Evolutionary conservation across 2,888 invertebrate genomes (phyloP), one percentile per base, ranked within the genome.

Genomic region (Lissonota sp.): DNA sequence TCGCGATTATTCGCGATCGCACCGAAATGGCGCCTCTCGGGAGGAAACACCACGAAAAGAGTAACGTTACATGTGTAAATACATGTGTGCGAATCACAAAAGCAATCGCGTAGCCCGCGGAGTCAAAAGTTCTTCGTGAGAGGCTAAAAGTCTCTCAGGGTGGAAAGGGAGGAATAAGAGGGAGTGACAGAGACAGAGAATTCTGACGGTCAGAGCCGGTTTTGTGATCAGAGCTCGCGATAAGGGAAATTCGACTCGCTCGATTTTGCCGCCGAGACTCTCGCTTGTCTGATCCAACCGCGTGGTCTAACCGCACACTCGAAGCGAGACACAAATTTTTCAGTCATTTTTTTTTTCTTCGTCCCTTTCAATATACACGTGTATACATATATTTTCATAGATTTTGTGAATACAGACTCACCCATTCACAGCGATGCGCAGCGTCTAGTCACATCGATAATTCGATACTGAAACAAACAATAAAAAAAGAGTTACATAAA

Each of bases 221-320:
- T 83, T 78, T 67, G 64, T 64, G 82, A 82, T 82, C 75, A 64
- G 16, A 55, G 26, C 40, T 57, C 39, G 75, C 66, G 80, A 80
- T 80, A 80, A 80, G 75, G 42, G 75, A 80, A 80, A 80, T 80
- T 80, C 75, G 80, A 80, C 71, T 80, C 75, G 80, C 55, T 72
- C 74, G 70, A 60, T 57, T 60, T 75, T 76, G 66, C 64, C 53
- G 74, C 66, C 66, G 75, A 26, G 26, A n/a, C n/a, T 26, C 26
- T 26, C 49, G 71, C 44, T 73, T 73, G 70, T 79, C 69, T 40
- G 51, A 55, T 55, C 42, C 26, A 26, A 26, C 26, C 26, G 26
- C 70, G 80, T 62, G 66, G 71, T 76, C 66, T 67, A 80, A 80
- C 80, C 80, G 62, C 66, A 71, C 70, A 46, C 51, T 71, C 58